Evolutionary conservation across 2,113 vertebrate species (phyloP), one percentile per base, ranked within the genome.

Genomic region (Thinocorus orbignyianus): DNA sequence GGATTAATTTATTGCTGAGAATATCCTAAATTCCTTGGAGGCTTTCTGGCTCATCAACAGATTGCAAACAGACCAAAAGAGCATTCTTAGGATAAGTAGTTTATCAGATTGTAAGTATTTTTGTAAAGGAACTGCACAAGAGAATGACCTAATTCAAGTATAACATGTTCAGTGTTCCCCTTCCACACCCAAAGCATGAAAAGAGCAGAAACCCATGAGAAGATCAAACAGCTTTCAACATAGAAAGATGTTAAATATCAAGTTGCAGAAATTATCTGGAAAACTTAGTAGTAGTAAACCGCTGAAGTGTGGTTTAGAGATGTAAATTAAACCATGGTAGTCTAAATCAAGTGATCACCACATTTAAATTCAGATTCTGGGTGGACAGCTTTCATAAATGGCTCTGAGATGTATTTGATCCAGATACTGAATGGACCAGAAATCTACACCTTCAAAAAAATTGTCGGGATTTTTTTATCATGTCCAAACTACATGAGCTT

Each of bases 11-110:
- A 81, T 89, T 83, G 18, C 78, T 72, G 41, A 95, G 52, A 95
- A 86, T 35, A 14, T 80, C 92, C 42, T 90, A 30, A 95, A 87
- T 78, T 62, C 55, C 87, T 58, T 44, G 37, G 88, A 89, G 28
- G 74, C 55, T 78, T 91, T 91, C 60, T 61, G 35, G 28, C n/a
- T 86, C 41, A 77, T 93, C 55, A 54, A 73, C 23, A 57, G 92
- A 95, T 41, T 61, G 28, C n/a, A 84, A 95, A 80, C 26, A 86
- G 74, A 48, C 57, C 42, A 69, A 88, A 95, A 97, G 83, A 57
- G 41, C 74, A 35, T 64, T 95, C 94, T 89, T 77, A 55, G 71
- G 70, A 83, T 91, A 88, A 94, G 51, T 37, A 68, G 35, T 79
- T 93, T 93, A 94, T 88, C 80, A 78, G 73, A 94, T 58, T 20